Evolutionary conservation across 2,113 vertebrate genomes (phyloP).

Genomic region (Phalacrocorax pelagicus): DNA sequence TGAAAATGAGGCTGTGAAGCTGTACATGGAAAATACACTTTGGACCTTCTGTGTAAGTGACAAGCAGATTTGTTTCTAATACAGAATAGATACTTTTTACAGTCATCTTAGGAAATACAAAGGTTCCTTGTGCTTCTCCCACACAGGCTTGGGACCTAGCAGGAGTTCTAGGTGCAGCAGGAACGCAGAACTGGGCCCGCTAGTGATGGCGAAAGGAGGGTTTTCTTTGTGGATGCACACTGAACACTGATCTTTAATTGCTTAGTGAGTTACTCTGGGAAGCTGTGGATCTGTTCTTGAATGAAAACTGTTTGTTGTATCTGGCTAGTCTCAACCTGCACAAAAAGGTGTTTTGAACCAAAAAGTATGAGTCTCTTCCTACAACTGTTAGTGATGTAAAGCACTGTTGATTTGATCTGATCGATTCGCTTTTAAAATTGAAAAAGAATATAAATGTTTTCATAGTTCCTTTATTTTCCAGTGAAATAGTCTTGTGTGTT

Average conservation of each 20-base stretch:
- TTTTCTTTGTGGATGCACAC: not conserved
- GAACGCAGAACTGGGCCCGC: not conserved
- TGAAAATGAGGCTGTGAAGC: not conserved
- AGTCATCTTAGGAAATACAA: not conserved
- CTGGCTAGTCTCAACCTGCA: not conserved
- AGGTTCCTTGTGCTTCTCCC: constrained; percentile 19
- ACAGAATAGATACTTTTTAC: not conserved
- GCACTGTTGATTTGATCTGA: not conserved
- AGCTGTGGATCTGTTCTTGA: not conserved
- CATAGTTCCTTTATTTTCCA: not conserved
- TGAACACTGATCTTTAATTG: not conserved
- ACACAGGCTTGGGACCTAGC: not conserved
- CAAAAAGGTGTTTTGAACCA: not conserved
- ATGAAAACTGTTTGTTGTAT: not conserved
- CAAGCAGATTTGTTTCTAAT: not conserved
- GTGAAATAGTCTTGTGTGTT: not conserved
- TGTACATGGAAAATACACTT: not conserved
- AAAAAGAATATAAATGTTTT: not conserved
- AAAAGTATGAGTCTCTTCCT: not conserved
- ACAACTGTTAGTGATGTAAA: not conserved
- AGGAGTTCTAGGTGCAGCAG: not conserved
- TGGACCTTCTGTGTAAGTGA: not conserved
- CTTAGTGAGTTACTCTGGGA: not conserved
- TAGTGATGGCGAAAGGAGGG: not conserved
- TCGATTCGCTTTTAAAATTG: not conserved